Evolutionary conservation across 2,113 vertebrate species (phyloP).

Genomic region (Ancistrus triradiatus): DNA sequence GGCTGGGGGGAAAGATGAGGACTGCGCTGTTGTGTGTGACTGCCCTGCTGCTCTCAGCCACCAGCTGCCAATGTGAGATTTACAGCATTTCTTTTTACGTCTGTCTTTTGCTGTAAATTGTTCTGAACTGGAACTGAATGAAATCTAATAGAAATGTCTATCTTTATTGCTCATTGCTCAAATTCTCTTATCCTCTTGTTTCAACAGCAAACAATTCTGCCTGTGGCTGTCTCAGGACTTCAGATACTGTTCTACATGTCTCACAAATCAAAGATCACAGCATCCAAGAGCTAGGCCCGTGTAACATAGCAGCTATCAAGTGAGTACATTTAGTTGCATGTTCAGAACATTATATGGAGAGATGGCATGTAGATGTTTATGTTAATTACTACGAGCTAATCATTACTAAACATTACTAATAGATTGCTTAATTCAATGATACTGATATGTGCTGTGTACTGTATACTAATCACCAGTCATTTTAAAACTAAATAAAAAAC

Average conservation of each 20-base stretch:
- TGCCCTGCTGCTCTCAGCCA: conserved; percentile 6
- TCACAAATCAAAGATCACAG: conserved; percentile 1
- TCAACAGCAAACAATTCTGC: not conserved
- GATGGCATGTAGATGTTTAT: no score
- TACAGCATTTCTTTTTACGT: not conserved
- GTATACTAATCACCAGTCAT: no score
- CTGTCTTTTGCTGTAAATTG: not conserved
- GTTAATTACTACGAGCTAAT: no score
- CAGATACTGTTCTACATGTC: not conserved
- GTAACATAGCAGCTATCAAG: conserved; percentile 27
- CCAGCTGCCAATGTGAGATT: conserved; percentile 24
- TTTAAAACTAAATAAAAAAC: not conserved
- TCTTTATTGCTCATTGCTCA: not conserved
- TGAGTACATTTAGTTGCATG: conserved; percentile 29
- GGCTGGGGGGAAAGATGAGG: conserved; percentile 5
- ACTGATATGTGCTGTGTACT: no score
- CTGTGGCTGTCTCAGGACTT: conserved; percentile 19
- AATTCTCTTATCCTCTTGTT: not conserved
- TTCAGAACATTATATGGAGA: no score
- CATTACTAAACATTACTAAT: no score
- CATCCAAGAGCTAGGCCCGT: conserved; percentile 4
- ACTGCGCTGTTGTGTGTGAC: conserved; percentile 20
- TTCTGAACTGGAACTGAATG: no score
- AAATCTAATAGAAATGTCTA: no score
- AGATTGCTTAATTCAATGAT: no score